Evolutionary conservation across 2,797 vertebrate genomes (phyloP), one percentile per base, ranked within the genome.

Genomic region (Molossus alvarezi): DNA sequence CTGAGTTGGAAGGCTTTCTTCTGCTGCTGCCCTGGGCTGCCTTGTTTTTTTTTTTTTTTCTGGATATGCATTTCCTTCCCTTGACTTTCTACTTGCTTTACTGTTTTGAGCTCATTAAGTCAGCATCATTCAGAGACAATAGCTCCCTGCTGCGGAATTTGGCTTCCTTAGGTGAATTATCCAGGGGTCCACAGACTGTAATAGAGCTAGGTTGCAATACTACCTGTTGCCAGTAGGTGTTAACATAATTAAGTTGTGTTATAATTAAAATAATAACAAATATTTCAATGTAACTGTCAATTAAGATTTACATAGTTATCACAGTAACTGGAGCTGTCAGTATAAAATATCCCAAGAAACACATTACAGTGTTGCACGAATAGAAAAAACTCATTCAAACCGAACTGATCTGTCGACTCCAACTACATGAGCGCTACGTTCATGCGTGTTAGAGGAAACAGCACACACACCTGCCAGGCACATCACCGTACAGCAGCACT

Each of bases 61-160:
- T 51, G 60, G 27, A 18, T 41, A 17, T n/a, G 6, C 4, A 14
- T 37, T 90, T 79, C n/a, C 51, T 25, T 84, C 23, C n/a, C 23
- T 88, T 85, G 60, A 37, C n/a, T 65, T 88, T 60, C 18, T 11
- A 86, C 8, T 82, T 96, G 67, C 73, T 86, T 83, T 58, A 84
- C 29, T 58, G 75, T 89, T 88, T 92, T 67, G 51, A 88, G 11
- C 75, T 37, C 57, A 20, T 91, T 84, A 65, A 58, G 7, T 62
- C 37, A 88, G 41, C 29, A n/a, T 95, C 29, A 13, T 81, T 85
- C 25, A 75, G 72, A 93, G 71, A 64, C 25, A 88, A 83, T 33
- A 27, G 53, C 11, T 48, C 41, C 29, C 5, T 80, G 45, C 25
- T 57, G 53, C 45, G 33, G 33, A 73, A 53, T 75, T 64, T 90